Evolutionary conservation across 2,797 vertebrate species (phyloP), one percentile per base, ranked within the genome.

Genomic region (Thaleichthys pacificus): DNA sequence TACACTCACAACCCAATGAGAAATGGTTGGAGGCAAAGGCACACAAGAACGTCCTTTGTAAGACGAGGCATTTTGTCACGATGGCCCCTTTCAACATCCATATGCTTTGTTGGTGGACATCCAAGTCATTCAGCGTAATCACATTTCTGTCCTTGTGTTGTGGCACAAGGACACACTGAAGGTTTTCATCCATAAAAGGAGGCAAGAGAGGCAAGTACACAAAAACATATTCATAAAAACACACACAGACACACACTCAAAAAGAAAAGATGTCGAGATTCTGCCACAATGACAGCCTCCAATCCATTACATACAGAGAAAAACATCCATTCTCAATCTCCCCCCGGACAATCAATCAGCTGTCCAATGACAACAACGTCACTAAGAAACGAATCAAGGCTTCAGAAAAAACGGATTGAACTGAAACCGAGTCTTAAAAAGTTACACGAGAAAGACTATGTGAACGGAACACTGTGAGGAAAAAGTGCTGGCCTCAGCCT

Each of bases 401-500:
- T 0, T 54, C 51, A 2, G 15, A 4, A 6, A 7, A n/a, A n/a
- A 56, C 4, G 5, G 17, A 56, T 56, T 4, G 19, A 8, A n/a
- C 51, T 56, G 42, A 56, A 17, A 56, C 19, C 1, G 47, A 6
- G 51, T n/a, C 51, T 56, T 30, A 66, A 68, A 61, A 64, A 64
- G 26, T 42, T 42, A 42, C 38, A 42, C 3, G 9, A 12, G 54
- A 3, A 7, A 75, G 49, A 17, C 17, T 57, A 69, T 66, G 30
- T 54, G 74, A 79, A 30, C 32, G 57, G 66, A 71, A 47, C 32
- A 62, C 24, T 28, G 38, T 1, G 72, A 54, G 7, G 67, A 78
- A 62, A 62, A 87, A 80, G 68, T 70, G 77, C 83, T 74, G 69
- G 76, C 69, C 81, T 76, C 80, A 84, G 86, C 81, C 79, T 91